phyloP scores from a whole-genome alignment of 2,113 vertebrate species.

The Nibea albiflora region DNA sequence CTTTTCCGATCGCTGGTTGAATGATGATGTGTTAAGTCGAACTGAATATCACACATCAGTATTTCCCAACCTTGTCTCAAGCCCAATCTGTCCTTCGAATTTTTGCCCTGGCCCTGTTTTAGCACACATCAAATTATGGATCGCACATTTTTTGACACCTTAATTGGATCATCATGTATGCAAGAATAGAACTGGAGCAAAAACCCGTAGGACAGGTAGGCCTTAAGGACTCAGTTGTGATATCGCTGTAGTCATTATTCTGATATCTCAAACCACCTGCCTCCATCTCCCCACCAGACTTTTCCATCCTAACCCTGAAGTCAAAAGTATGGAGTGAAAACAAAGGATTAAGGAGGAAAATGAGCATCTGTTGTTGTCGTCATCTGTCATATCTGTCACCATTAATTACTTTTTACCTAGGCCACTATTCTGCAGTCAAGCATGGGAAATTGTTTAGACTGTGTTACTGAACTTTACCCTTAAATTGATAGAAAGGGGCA shows the following conservation, averaged over 20 bases:
- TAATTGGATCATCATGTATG: slow-evolving; percentile 24
- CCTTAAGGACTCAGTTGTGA: neutral
- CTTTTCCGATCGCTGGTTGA: neutral
- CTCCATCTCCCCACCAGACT: slow-evolving; percentile 45
- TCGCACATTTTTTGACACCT: slow-evolving; percentile 1
- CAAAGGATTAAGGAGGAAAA: slow-evolving; percentile 47
- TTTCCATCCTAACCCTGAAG: slow-evolving; percentile 83
- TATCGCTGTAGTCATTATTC: slow-evolving; percentile 14
- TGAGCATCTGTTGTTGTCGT: slow-evolving; percentile 54
- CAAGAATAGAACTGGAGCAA: slow-evolving; percentile 31
- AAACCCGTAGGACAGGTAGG: slow-evolving; percentile 7
- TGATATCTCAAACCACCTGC: neutral
- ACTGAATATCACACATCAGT: neutral
- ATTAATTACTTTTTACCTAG: slow-evolving; percentile 47
- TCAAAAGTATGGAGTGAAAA: slow-evolving; percentile 33
- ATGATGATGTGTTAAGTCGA: neutral
- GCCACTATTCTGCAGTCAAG: slow-evolving; percentile 14
- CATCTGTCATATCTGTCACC: slow-evolving; percentile 40
- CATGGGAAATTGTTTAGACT: slow-evolving; percentile 2
- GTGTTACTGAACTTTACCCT: slow-evolving; percentile 20
- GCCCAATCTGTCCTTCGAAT: slow-evolving; percentile 5
- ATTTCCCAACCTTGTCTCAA: neutral
- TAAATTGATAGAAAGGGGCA: slow-evolving; percentile 9
- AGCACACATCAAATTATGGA: slow-evolving; percentile 9
- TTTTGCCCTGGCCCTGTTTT: neutral